Conservation (phyloP, 2,797 vertebrate genomes). For the Potorous gilbertii region DNA sequence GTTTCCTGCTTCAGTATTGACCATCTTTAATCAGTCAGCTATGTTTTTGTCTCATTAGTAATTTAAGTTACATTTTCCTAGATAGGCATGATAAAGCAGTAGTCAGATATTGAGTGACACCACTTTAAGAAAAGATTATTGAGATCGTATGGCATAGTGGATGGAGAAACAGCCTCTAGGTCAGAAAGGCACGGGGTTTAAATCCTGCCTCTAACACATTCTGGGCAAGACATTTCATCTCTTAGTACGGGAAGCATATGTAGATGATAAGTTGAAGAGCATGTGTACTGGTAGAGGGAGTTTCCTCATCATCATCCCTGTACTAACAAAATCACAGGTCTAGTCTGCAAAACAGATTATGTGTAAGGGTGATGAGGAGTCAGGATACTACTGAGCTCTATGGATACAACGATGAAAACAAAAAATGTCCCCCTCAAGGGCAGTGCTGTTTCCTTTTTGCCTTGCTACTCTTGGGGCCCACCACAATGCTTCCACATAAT, state of each 20-base stretch:
- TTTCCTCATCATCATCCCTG: background rate
- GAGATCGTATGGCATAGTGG: background rate
- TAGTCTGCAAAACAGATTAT: constrained; percentile 27
- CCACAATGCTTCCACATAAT: background rate
- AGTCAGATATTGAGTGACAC: background rate
- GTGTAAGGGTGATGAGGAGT: background rate
- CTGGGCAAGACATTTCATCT: background rate
- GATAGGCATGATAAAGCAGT: background rate
- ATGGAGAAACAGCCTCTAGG: background rate
- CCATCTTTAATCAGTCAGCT: background rate
- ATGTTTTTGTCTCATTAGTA: background rate
- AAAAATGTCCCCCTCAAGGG: background rate
- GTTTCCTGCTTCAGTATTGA: background rate
- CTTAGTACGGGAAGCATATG: background rate
- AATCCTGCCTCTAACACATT: background rate
- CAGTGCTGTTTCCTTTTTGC: background rate
- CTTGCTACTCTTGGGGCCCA: background rate
- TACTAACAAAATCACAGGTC: background rate
- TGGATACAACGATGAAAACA: background rate
- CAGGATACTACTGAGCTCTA: constrained; percentile 6
- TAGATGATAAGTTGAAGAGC: background rate
- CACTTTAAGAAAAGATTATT: background rate
- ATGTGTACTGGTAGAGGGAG: background rate
- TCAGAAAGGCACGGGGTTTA: background rate
- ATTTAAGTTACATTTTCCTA: background rate